Base-by-base conservation (phyloP, 2,797 vertebrate species). In the Cyprinella venusta region DNA sequence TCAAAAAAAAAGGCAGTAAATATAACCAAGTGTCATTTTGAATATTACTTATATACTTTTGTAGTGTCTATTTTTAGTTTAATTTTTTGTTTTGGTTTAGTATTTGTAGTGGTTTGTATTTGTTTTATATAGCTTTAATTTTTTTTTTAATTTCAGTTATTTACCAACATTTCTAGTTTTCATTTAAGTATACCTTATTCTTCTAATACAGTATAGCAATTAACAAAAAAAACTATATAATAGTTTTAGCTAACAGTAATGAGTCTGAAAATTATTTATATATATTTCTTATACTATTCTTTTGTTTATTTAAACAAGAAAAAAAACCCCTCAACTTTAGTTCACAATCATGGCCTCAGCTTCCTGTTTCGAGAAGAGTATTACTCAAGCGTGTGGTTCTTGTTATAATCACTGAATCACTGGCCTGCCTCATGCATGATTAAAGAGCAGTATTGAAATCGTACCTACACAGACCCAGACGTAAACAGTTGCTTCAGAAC, bases 391-490 rank as follows among this genome's bases (percentile, higher is more conserved):
- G 33, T 56, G 72, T 81, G 48, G 45, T 74, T 81, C 26, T 7
- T 77, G 24, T 87, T 72, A 80, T 85, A 82, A 80, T 45, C 45
- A 38, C 18, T 69, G 75, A 75, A 70, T 85, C 36, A 76, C 75
- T 76, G 45, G 52, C 33, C 64, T 61, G 54, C 63, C 56, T 67
- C 24, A 81, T 64, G 68, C 42, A 5, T 78, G 67, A 77, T 45
- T 81, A 61, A 81, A 81, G 78, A 79, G 72, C 56, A 82, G 54
- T 69, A 79, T 50, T 45, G 59, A 76, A 82, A 72, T 38, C 3
- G 3, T 59, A n/a, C 38, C 42, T 71, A 30, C 54, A 72, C 38
- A 67, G 80, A 85, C 24, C 76, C 63, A 79, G 78, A 81, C 40
- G 38, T 42, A 72, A 85, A 64, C 33, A 68, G 65, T 56, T 24